Base-by-base conservation (phyloP, 2,113 vertebrate species). In the Malurus cyaneus region DNA sequence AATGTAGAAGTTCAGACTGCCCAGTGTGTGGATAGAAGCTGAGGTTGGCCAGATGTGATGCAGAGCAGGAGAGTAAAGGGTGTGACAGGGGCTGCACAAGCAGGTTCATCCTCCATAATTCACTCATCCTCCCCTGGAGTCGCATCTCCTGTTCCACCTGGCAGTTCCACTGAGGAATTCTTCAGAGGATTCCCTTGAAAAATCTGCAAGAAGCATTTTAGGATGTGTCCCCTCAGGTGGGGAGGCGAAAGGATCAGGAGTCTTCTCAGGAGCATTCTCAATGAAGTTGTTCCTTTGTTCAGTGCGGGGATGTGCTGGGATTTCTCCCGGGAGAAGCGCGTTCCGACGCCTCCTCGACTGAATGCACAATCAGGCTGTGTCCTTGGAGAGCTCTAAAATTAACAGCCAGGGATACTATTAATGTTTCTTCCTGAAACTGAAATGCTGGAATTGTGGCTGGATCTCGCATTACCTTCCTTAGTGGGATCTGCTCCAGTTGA, bases 61-160 rank as follows among this genome's bases (percentile, higher is more conserved):
- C 79, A 52, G 61, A 34, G 69, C 14, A 89, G 39, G 60, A 15
- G 21, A 14, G 46, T 4, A 4, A 17, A 70, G 56, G 50, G 19
- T 31, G 20, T 57, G 2, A 1, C 29, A 47, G 69, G 59, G 66
- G 25, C 60, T 59, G 39, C 2, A 8, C 12, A 44, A 47, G 60
- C 42, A 8, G 29, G 23, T 77, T 54, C 24, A 9, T 29, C 2
- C 44, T 54, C 32, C 26, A 4, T 13, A 1, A 5, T 61, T 44
- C 20, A 29, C 36, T 47, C 8, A 0, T 39, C 44, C 1, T 44
- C 26, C 42, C 3, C 6, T 8, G 26, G 12, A 64, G 34, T 24
- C 0, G 1, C 9, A 28, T 64, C 53, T 76, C 17, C 53, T 79
- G 66, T 14, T 16, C 7, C 32, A 7, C 31, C 32, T 1, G 0